Evolutionary conservation across 2,797 vertebrate genomes (phyloP), one percentile per base, ranked within the genome.

Genomic region (Tadarida brasiliensis): DNA sequence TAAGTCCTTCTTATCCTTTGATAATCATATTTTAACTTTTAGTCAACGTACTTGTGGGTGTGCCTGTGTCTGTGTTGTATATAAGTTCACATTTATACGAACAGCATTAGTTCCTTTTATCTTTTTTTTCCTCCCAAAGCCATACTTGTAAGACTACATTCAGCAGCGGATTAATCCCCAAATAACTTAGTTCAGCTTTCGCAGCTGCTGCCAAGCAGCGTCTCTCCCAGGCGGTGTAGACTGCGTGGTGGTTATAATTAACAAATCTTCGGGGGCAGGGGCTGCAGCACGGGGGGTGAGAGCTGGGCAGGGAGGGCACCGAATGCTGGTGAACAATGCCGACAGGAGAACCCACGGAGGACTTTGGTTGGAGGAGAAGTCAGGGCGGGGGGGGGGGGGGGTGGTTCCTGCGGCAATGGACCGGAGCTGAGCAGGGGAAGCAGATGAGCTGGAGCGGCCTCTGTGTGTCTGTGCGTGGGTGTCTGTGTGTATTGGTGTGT

Each of bases 161-260:
- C 99, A 99, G 98, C 97, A 98, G 98, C 98, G 98, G 98, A 99
- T 99, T 99, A 99, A 98, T 98, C 98, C 96, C 98, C 98, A 98
- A 99, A 99, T 99, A 98, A 98, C 98, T 98, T 98, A 98, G 98
- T 99, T 99, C 98, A 97, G 96, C 96, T 99, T 99, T 99, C 98
- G 96, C 76, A 94, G 98, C 97, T 67, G 90, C 98, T 99, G 99
- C 99, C 98, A 99, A 99, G 68, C 94, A 97, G 98, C 98, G 98
- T 98, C 80, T 98, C 98, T 98, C 97, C 95, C 90, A 96, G 90
- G 56, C 19, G 35, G 95, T 97, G 91, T 96, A 96, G 97, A 86
- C 90, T 88, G 80, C 87, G 74, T 83, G 56, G 91, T 95, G 89
- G 73, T 94, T 97, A 74, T 97, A 98, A 98, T 98, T 97, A 98